Conservation (phyloP, 2,797 vertebrate species). For the Petrocephalus sullivani region DNA sequence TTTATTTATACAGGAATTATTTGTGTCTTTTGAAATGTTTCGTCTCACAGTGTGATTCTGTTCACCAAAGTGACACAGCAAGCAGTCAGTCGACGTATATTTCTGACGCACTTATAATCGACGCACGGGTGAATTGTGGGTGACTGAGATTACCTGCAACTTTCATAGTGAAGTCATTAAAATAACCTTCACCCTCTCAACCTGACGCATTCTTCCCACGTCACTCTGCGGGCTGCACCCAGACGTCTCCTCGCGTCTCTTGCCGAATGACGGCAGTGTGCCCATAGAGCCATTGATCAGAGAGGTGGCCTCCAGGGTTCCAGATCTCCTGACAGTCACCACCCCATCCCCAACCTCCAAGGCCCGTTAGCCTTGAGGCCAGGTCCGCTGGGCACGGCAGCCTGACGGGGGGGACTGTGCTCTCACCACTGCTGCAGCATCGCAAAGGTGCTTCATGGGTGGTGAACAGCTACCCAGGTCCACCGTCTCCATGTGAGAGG, state of each 20-base stretch:
- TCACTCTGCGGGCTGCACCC: not conserved
- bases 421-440: not conserved
- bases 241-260: not conserved
- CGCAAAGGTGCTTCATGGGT: not conserved
- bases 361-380: not conserved
- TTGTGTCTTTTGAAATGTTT: not conserved
- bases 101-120: not conserved
- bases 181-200: not conserved
- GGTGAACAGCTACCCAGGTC: not conserved
- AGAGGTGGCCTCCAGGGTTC: not conserved
- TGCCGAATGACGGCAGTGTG: not conserved
- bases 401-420: not conserved
- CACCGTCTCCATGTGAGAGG: not conserved
- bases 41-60: not conserved
- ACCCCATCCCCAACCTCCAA: not conserved
- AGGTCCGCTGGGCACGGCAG: not conserved
- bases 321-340: not conserved
- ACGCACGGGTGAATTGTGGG: not conserved
- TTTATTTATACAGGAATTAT: conserved; percentile 4
- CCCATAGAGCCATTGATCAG: not conserved
- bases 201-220: not conserved
- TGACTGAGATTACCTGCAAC: not conserved
- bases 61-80: not conserved
- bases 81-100: not conserved
- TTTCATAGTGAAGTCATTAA: not conserved